Base-by-base conservation (phyloP, 1,140 invertebrate genomes). In the Orchestia grillus region DNA sequence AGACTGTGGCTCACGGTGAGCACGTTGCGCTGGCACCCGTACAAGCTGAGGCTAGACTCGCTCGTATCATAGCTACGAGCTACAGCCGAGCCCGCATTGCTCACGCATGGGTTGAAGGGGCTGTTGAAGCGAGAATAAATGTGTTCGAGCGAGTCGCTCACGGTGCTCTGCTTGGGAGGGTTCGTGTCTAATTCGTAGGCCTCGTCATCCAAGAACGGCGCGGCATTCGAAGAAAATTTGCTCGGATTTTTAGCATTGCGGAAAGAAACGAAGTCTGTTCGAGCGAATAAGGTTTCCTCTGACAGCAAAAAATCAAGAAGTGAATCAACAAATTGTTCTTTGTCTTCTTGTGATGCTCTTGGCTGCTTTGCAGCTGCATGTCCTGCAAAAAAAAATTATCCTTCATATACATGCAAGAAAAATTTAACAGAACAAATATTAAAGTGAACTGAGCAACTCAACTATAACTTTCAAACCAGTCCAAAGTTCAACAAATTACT, bases 1-100 rank as follows among this genome's bases (percentile, higher is more conserved):
- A 96, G 62, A 90, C 96, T 57, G 95, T 90, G 87, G 44, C 92
- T 88, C 47, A 96, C 96, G 44, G 77, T 95, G 8, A 96, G 94
- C 23, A 96, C 95, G 96, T 96, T 96, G 53, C 95, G 92, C 36
- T 44, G 92, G 36, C 92, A 94, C 92, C 44, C 44, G 44, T 45
- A 44, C 92, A 94, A 47, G 36, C 92, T 45, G 11, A 11, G 8
- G 43, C 44, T 94, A 0, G 92, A 47, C 43, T 94, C 44, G 3
- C 36, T 45, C 41, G 36, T n/a, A 44, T 45, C 44, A 15, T 47
- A 44, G 43, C 92, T 94, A 16, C 41, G 88, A 90, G 88, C 28
- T 36, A 36, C 1, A 44, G n/a, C 15, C 28, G 88, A 90, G 15
- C 15, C 43, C 36, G 88, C 4, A 28, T 90, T 90, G 92, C 92